Conservation (phyloP, 1,140 invertebrate species). For the Mylabris phalerata region DNA sequence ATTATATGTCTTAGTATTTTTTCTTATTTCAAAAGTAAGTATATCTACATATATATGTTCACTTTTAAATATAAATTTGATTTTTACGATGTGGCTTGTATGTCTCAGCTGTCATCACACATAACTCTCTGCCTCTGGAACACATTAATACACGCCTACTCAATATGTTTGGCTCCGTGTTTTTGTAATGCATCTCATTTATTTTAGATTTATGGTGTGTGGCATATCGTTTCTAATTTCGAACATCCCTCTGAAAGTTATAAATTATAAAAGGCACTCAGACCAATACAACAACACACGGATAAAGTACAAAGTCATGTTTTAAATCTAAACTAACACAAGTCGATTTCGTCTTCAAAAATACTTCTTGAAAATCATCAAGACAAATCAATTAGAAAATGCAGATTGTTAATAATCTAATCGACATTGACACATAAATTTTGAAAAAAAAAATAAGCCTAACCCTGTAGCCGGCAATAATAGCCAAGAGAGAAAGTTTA, state of each 20-base stretch:
- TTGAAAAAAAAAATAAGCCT: too few relatives aligned
- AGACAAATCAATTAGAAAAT: too few relatives aligned
- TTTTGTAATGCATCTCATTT: conserved; percentile 31
- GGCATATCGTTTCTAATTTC: conserved; percentile 27
- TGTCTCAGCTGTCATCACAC: conserved; percentile 29
- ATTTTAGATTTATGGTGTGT: conserved; percentile 31
- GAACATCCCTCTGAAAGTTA: conserved; percentile 17
- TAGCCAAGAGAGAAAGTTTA: too few relatives aligned
- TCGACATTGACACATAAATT: too few relatives aligned
- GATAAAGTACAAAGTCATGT: too few relatives aligned
- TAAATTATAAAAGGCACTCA: conserved; percentile 17
- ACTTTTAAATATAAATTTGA: conserved; percentile 8
- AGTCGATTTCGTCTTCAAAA: too few relatives aligned
- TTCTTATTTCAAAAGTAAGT: background rate
- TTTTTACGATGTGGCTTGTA: conserved; percentile 16
- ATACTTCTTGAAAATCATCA: too few relatives aligned
- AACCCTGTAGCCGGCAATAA: too few relatives aligned
- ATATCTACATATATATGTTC: background rate
- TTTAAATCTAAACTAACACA: too few relatives aligned
- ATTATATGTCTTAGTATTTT: background rate
- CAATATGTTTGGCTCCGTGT: conserved; percentile 29
- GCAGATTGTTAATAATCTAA: too few relatives aligned
- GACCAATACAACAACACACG: too few relatives aligned
- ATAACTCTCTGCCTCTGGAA: conserved; percentile 30
- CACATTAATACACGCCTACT: conserved; percentile 31